These are phyloP conservation scores for Eupithecia centaureata DNA, from an alignment of 2,888 invertebrate genomes.

Conservation along the genomic window DNA sequence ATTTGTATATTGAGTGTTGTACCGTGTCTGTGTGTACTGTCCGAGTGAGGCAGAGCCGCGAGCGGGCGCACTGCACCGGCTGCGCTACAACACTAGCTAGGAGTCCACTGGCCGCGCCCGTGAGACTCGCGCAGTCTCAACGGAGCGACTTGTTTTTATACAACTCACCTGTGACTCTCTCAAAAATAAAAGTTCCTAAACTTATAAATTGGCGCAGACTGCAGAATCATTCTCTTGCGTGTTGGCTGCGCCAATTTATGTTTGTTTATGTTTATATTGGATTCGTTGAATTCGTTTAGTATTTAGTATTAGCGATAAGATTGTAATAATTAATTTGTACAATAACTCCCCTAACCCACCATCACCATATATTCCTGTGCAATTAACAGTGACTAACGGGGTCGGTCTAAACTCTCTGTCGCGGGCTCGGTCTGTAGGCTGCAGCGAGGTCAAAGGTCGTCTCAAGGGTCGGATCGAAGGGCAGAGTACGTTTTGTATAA, in stretches of 20 bases:
- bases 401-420: conserved; percentile 16
- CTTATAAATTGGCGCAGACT: not conserved
- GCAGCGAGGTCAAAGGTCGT: not conserved
- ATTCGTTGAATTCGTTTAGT: not conserved
- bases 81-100: no score
- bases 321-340: conserved; percentile 10
- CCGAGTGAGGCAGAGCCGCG: no score
- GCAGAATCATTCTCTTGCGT: not conserved
- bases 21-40: no score
- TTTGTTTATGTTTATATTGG: not conserved
- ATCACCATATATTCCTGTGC: conserved; percentile 17
- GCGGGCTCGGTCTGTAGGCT: not conserved
- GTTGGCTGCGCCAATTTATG: conserved; percentile 14
- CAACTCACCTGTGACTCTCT: not conserved
- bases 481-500: conserved; percentile 28
- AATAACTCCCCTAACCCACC: conserved; percentile 41
- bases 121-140: conserved; percentile 12
- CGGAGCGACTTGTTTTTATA: not conserved
- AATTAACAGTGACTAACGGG: conserved; percentile 36
- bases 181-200: not conserved
- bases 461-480: not conserved
- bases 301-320: not conserved
- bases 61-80: not conserved
- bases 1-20: not conserved
- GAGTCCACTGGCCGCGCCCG: no score